Conservation (phyloP, 2,797 vertebrate genomes). For the Eidolon dupreanum region DNA sequence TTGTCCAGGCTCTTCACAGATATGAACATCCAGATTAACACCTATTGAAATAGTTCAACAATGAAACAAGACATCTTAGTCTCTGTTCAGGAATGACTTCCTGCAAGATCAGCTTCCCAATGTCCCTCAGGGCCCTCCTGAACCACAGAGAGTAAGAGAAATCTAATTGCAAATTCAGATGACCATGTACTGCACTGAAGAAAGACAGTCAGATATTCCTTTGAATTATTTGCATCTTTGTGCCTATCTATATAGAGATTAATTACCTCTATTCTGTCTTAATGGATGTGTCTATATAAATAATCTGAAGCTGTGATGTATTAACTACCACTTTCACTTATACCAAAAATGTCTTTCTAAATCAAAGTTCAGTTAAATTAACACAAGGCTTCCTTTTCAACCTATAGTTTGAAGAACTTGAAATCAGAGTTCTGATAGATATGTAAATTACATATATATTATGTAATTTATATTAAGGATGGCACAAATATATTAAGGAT, state of each 20-base stretch:
- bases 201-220: background rate
- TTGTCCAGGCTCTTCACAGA: background rate
- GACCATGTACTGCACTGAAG: background rate
- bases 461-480: background rate
- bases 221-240: background rate
- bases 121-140: background rate
- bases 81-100: background rate
- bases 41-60: background rate
- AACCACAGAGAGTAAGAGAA: background rate
- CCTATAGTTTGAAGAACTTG: background rate
- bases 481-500: background rate
- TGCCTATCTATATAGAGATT: background rate
- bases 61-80: background rate
- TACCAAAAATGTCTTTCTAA: background rate
- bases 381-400: background rate
- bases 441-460: background rate
- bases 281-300: background rate
- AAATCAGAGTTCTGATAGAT: background rate
- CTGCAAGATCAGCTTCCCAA: background rate
- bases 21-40: slow-evolving; percentile 25
- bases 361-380: background rate
- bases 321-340: background rate
- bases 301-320: background rate
- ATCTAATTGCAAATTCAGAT: background rate
- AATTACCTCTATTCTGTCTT: background rate